These are phyloP conservation scores for Phaetusa simplex DNA, from an alignment of 2,113 vertebrate genomes.

Conservation along the genomic window DNA sequence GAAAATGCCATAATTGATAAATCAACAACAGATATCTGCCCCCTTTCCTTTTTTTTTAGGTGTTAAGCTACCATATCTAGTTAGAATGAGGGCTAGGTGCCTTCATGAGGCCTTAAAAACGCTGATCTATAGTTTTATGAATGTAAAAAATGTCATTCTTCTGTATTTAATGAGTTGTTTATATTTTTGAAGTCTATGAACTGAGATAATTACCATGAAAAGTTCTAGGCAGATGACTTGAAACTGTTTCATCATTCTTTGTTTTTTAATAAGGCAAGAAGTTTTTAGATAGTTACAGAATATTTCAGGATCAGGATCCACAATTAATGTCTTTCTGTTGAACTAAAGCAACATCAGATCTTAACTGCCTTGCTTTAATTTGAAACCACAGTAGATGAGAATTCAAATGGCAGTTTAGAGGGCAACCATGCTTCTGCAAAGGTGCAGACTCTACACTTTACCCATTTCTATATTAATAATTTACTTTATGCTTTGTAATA, in stretches of 20 bases:
- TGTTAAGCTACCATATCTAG: constrained; percentile 39
- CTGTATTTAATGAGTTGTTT: constrained; percentile 50
- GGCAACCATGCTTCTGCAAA: not conserved
- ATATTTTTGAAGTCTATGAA: constrained; percentile 58
- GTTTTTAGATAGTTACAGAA: not conserved
- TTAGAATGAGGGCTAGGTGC: constrained; percentile 14
- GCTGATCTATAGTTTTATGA: constrained; percentile 36
- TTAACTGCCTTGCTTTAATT: not conserved
- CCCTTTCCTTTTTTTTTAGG: not conserved
- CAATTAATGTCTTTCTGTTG: not conserved
- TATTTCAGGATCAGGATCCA: not conserved
- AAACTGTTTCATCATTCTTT: not conserved
- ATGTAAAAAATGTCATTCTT: constrained; percentile 63
- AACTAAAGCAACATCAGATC: not conserved
- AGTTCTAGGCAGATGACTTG: constrained; percentile 6
- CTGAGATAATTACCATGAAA: constrained; percentile 34
- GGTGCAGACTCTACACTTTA: not conserved
- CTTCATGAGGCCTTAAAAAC: constrained; percentile 24
- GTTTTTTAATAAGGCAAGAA: not conserved
- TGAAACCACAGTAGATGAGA: not conserved
- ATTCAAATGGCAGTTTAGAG: not conserved
- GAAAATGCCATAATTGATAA: constrained; percentile 10
- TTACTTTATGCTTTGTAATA: not conserved
- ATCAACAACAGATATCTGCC: constrained; percentile 17
- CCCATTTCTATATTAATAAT: not conserved